Percentiles rank a stretch among this genome's conserved stretches.
These are phyloP conservation scores for Thumatha senex DNA, from an alignment of 2,888 invertebrate species.

Conservation along the genomic window DNA sequence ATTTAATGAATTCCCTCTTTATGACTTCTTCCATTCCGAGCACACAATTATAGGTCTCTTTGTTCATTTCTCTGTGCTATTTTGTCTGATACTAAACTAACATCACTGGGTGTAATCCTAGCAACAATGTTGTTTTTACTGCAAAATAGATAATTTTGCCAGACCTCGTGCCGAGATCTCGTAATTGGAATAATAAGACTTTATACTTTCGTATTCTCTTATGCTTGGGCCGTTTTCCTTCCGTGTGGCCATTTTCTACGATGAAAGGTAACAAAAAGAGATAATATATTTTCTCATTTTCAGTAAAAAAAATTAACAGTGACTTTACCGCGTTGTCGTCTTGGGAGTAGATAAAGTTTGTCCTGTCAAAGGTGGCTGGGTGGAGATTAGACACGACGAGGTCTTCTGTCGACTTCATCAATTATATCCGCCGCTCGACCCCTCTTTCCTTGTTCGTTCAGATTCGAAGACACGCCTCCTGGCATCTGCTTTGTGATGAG, in stretches of 20 bases:
- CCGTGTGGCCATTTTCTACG: constrained; percentile 8
- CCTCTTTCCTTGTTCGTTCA: constrained; percentile 35
- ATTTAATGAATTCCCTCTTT: constrained; percentile 59
- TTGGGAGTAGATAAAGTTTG: constrained; percentile 57
- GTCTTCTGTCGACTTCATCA: constrained; percentile 70
- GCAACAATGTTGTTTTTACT: constrained; percentile 20
- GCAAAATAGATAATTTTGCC: constrained; percentile 12
- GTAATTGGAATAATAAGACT: constrained; percentile 13
- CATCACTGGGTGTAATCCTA: constrained; percentile 8
- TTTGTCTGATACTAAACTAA: constrained; percentile 12
- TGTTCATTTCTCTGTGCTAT: constrained; percentile 13
- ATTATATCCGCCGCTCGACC: constrained; percentile 53
- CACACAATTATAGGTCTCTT: constrained; percentile 26
- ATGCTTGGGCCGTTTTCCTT: constrained; percentile 5
- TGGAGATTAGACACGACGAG: constrained; percentile 57
- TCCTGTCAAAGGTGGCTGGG: constrained; percentile 53
- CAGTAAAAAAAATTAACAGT: constrained; percentile 38
- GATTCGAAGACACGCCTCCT: constrained; percentile 47
- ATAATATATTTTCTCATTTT: constrained; percentile 30
- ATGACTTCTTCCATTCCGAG: constrained; percentile 43
- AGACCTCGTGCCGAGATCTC: constrained; percentile 10
- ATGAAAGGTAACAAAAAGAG: constrained; percentile 27
- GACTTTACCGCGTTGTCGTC: constrained; percentile 40
- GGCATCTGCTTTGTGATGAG: constrained; percentile 35
- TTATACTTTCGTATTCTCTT: constrained; percentile 12